These are phyloP conservation scores for Pardalotus punctatus DNA, from an alignment of 2,113 vertebrate genomes.

Conservation along the genomic window DNA sequence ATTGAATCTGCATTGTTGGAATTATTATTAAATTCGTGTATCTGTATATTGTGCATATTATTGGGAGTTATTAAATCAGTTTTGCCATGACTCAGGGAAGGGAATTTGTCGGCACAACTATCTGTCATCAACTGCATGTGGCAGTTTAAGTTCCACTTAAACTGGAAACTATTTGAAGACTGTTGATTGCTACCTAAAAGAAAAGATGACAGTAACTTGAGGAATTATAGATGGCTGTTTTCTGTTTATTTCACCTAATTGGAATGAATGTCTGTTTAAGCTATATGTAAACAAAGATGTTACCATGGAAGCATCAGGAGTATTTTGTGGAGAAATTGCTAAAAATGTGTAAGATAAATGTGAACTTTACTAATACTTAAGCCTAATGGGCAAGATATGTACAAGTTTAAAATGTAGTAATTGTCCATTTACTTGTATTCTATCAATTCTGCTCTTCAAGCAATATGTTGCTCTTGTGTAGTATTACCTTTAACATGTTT, in stretches of 20 bases:
- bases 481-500: slow-evolving; percentile 59
- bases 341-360: slow-evolving; percentile 57
- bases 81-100: not conserved
- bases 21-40: not conserved
- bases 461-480: slow-evolving; percentile 36
- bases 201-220: not conserved
- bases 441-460: slow-evolving; percentile 59
- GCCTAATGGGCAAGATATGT: slow-evolving; percentile 54
- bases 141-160: not conserved
- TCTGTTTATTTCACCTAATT: slow-evolving; percentile 46
- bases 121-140: not conserved
- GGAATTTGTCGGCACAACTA: not conserved
- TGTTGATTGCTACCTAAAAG: slow-evolving; percentile 4
- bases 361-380: slow-evolving; percentile 52
- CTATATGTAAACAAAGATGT: slow-evolving; percentile 33
- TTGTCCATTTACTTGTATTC: slow-evolving; percentile 62
- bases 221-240: not conserved
- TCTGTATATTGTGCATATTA: not conserved
- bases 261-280: slow-evolving; percentile 25
- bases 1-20: not conserved
- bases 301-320: slow-evolving; percentile 40
- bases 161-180: not conserved
- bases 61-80: not conserved
- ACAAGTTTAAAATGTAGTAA: slow-evolving; percentile 62
- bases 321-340: slow-evolving; percentile 25